Evolutionary conservation across 1,140 invertebrate genomes (phyloP), one percentile per base, ranked within the genome.

Genomic region (Euschistus heros): DNA sequence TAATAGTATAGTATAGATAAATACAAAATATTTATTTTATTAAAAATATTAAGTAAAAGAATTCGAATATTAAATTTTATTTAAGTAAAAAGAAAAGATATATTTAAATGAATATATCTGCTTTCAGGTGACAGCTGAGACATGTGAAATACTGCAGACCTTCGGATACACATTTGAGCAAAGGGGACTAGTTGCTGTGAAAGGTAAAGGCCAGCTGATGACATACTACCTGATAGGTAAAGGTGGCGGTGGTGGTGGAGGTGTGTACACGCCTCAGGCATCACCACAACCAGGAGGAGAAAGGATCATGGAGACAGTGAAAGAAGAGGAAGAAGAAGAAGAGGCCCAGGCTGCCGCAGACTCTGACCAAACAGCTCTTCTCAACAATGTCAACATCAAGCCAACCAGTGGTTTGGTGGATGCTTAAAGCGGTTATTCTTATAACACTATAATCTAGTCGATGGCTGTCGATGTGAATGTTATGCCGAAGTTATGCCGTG

Each of bases 201-300:
- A 97, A 74, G 93, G 94, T 54, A 97, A 97, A 75, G 94, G 94
- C 5, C 90, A 96, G 75, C 80, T 97, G 15, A 88, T 94, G 84
- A 97, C 94, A 0, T 96, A 94, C 75, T 97, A 95, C 75, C 78
- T 98, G 37, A 79, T 86, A 66, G 88, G 87, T n/a, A 84, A 84
- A 37, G 59, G 42, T 22, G 17, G 17, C 10, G 18, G 10, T 8
- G 15, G 15, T 14, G 59, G 59, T 14, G 13, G 10, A 7, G 24
- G 15, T 5, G 24, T 22, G 4, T 24, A 5, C 15, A 57, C 24
- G 15, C 18, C 20, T 20, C 20, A 24, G 14, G 22, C 20, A 0
- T 13, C 60, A 24, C 8, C 55, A 57, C 18, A 65, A 27, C 2
- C 22, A 20, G 10, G 50, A 55, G 13, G 62, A 27, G 26, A 59